Evolutionary conservation across 2,797 vertebrate species (phyloP).

Genomic region (Dryobates pubescens): DNA sequence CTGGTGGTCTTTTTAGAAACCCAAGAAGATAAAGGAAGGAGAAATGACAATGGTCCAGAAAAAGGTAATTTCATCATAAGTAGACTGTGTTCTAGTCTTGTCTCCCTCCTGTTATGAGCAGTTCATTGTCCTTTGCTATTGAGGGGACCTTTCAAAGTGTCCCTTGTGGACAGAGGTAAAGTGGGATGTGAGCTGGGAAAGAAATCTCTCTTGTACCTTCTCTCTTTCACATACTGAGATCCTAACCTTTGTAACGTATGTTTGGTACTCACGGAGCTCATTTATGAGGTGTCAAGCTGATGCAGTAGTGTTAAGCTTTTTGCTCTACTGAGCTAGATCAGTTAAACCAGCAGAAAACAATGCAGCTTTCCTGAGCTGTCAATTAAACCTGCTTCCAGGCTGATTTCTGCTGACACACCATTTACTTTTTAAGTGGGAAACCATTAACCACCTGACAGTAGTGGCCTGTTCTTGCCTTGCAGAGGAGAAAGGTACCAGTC

Average conservation of each 20-base stretch:
- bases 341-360: background rate
- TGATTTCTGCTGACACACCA: background rate
- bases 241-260: background rate
- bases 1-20: slow-evolving; percentile 61
- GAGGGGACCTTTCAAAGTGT: background rate
- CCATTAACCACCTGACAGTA: background rate
- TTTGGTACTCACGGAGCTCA: background rate
- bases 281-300: background rate
- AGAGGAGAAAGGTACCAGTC: slow-evolving; percentile 86
- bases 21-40: slow-evolving; percentile 69
- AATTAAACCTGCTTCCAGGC: background rate
- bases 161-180: background rate
- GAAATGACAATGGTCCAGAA: slow-evolving; percentile 78
- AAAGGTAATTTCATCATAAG: slow-evolving; percentile 74
- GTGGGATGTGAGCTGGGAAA: background rate
- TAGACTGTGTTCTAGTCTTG: background rate
- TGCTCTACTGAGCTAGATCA: background rate
- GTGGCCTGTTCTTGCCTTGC: slow-evolving; percentile 42
- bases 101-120: background rate
- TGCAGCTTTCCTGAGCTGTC: background rate
- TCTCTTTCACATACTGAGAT: background rate
- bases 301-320: background rate
- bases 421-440: background rate
- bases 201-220: background rate
- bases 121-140: background rate